Base-by-base conservation (phyloP, 2,888 invertebrate genomes). In the Antitype chi region DNA sequence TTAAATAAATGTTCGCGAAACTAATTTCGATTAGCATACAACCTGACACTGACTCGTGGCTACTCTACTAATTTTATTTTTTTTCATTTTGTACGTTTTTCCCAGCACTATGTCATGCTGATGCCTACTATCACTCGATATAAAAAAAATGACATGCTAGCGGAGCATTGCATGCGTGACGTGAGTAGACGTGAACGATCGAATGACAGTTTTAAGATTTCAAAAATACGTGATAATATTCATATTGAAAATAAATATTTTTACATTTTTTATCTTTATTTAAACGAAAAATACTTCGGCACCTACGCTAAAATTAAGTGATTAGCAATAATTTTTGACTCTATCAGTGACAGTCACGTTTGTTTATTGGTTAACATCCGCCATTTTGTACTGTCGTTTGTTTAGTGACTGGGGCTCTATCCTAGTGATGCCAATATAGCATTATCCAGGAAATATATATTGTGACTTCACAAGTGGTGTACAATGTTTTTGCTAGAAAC, bases 321-420 rank as follows among this genome's bases (percentile, higher is more conserved):
- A 90, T 86, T 88, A 88, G 80, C 78, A 89, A 81, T 82, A 89
- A 82, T 86, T 92, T 91, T 84, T 80, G 87, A 91, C 88, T 91
- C 66, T 89, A 93, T 90, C 93, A 92, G 94, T 95, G 94, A 95
- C 94, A 94, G 94, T 94, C 95, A 94, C 95, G 96, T 96, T 96
- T 96, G 96, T 96, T 96, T 96, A 95, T 96, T 96, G 96, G 96
- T 96, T 96, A 96, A 93, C 95, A 96, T 95, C 96, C 96, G 96
- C 96, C 96, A 96, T 96, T 96, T 96, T 96, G 96, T 96, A 95
- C 95, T 95, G 95, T 96, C 96, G 96, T 96, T 96, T 96, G 96
- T 96, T 96, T 96, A 96, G 95, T 96, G 96, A 95, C 96, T 96
- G 94, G 94, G 89, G 94, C 91, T 93, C 91, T 92, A 93, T 93